Base-by-base conservation (phyloP, 2,797 vertebrate species). In the Poecilia velifera region DNA sequence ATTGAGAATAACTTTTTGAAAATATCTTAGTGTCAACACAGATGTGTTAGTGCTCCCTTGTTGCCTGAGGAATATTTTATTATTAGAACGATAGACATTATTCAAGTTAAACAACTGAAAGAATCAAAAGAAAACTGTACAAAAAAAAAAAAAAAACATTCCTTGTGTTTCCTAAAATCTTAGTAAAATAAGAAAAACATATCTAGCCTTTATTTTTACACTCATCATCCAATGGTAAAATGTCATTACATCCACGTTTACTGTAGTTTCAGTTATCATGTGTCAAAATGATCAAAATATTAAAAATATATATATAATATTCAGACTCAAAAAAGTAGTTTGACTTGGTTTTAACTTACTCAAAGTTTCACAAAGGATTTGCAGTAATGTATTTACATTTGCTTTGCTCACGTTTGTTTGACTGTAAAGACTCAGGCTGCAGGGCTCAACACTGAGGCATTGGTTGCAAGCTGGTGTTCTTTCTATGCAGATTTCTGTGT, bases 41-140 rank as follows among this genome's bases (percentile, higher is more conserved):
- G 12, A 77, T 80, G 5, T 83, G 77, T 84, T 16, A 18, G 5
- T 80, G 51, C 57, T 81, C 22, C 51, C 10, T 73, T 71, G 18
- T 55, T 28, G 1, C 46, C 59, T 18, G 31, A 39, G 5, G 34
- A 59, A 75, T 41, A 62, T 25, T 41, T 74, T 73, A 22, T 55
- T 36, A 5, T 66, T 28, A 59, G 55, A 16, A 78, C 51, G 72
- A 89, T 76, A 16, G 10, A 79, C 1, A 73, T 62, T 79, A 25
- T 62, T 18, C 31, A 18, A 64, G 16, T 64, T 18, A 66, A 77
- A 81, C 47, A 82, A 66, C 43, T 28, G 3, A 76, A 1, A 18
- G 8, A 14, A 31, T 6, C 10, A 78, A 55, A 53, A 4, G 51
- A 22, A 57, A 80, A 13, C 5, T 66, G 13, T 14, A 34, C 51